Percentiles rank a stretch among this genome's conserved stretches.
phyloP scores from a whole-genome alignment of 2,797 vertebrate genomes.

The Sebastes alutus region DNA sequence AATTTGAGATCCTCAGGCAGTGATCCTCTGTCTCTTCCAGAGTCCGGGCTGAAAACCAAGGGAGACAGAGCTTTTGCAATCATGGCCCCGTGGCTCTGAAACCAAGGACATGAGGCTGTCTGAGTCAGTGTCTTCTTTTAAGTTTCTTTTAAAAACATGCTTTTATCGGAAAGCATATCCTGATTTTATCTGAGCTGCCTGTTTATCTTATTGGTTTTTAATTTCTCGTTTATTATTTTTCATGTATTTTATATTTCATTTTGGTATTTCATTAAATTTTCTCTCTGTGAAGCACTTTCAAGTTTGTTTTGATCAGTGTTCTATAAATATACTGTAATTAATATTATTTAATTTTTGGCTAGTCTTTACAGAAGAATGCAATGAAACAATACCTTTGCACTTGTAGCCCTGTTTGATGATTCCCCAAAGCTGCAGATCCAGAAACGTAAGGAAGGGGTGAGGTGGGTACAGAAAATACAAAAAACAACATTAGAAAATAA shows the following conservation, averaged over 20 bases:
- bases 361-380: neutral
- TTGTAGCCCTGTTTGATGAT: constrained; percentile 99
- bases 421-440: constrained; percentile 92
- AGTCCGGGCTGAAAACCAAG: neutral
- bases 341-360: neutral
- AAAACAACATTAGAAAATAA: constrained; percentile 68
- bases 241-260: neutral
- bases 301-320: neutral
- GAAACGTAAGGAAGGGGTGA: constrained; percentile 44
- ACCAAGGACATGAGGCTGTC: neutral
- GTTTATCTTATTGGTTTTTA: neutral
- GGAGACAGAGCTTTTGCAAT: neutral
- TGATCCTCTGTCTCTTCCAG: neutral
- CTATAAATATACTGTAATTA: neutral
- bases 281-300: neutral
- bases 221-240: neutral
- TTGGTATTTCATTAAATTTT: neutral
- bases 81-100: neutral
- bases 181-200: too few species aligned
- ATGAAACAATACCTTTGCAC: constrained; percentile 91
- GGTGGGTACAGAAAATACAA: constrained; percentile 70
- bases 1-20: neutral
- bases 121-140: neutral
- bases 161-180: neutral
- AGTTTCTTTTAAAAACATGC: too few species aligned